These are phyloP conservation scores for Rhodeus uyekii DNA, from an alignment of 2,797 vertebrate genomes.

Conservation along the genomic window DNA sequence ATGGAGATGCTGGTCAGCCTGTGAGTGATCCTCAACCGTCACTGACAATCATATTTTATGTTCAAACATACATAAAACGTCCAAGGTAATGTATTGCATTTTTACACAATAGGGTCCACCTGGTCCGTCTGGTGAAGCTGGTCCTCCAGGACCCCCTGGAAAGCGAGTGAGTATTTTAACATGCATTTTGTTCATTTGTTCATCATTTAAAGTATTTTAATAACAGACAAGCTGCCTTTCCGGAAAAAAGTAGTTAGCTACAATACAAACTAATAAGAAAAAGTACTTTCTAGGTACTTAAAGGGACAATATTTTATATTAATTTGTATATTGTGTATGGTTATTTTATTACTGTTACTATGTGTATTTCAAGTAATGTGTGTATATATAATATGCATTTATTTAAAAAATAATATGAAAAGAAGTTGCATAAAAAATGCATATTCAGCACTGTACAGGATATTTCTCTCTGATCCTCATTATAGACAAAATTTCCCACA, in stretches of 20 bases:
- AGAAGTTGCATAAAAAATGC: background rate
- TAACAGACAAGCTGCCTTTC: background rate
- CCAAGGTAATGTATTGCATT: background rate
- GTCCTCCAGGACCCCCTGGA: slow-evolving; percentile 95
- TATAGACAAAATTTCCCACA: background rate
- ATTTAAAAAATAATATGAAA: background rate
- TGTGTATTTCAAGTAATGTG: too few species aligned
- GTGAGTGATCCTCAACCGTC: slow-evolving; percentile 74
- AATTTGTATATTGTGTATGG: too few species aligned
- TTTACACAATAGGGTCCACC: slow-evolving; percentile 85
- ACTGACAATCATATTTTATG: background rate
- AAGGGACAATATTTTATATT: background rate
- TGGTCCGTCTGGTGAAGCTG: slow-evolving; percentile 97
- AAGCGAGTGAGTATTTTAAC: slow-evolving; percentile 87
- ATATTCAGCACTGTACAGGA: background rate
- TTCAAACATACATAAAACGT: slow-evolving; percentile 1
- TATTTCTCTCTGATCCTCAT: background rate
- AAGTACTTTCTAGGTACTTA: background rate
- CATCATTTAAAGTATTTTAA: background rate
- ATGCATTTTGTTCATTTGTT: background rate
- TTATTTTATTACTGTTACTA: background rate
- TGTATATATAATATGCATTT: background rate
- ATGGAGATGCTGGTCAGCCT: slow-evolving; percentile 93
- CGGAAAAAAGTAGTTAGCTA: background rate
- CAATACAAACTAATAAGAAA: background rate